These are phyloP conservation scores for Anniella stebbinsi DNA, from an alignment of 2,797 vertebrate species.

Conservation along the genomic window DNA sequence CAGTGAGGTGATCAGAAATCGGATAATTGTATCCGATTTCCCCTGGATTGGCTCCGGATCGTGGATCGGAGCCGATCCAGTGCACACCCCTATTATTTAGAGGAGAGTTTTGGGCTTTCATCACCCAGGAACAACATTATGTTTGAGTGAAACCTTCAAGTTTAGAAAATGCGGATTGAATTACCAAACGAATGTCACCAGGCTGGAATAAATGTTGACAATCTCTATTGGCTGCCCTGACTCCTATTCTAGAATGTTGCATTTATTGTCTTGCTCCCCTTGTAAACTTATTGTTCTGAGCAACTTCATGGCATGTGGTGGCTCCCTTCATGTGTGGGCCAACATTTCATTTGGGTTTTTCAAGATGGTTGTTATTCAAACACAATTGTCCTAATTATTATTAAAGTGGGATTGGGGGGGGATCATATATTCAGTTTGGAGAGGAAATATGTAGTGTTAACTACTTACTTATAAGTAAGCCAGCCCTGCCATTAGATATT, in stretches of 20 bases:
- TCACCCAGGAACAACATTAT: not conserved
- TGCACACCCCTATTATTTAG: no score
- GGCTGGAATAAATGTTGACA: not conserved
- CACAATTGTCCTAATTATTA: not conserved
- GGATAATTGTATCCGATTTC: no score
- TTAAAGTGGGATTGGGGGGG: not conserved
- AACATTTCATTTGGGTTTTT: constrained; percentile 1
- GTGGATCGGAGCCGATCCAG: no score
- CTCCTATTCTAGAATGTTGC: not conserved
- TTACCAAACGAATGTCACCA: not conserved
- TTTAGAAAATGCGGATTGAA: not conserved
- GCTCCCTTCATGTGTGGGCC: not conserved
- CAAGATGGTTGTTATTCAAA: not conserved
- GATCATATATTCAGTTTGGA: not conserved
- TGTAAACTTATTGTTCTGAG: not conserved
- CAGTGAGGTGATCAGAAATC: no score
- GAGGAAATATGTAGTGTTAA: no score
- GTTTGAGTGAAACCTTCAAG: not conserved
- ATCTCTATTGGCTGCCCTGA: not conserved
- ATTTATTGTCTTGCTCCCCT: not conserved
- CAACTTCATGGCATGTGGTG: not conserved
- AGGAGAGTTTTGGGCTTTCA: not conserved
- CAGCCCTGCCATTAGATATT: not conserved
- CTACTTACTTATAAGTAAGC: not conserved
- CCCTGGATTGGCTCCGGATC: no score